These are phyloP conservation scores for Argyresthia goedartella DNA, from an alignment of 2,888 invertebrate genomes.

Conservation along the genomic window DNA sequence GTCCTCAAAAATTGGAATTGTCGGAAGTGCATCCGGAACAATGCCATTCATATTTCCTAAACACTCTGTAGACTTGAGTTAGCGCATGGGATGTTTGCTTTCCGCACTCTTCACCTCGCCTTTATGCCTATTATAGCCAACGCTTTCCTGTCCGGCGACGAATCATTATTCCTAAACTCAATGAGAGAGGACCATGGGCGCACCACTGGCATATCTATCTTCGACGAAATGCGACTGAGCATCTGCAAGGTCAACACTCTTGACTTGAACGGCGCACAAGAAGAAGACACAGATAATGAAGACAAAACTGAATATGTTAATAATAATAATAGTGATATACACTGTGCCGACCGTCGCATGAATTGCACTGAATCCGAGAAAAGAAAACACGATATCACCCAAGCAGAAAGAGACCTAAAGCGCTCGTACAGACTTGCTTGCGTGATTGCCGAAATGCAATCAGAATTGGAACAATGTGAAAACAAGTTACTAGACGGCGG, in stretches of 20 bases:
- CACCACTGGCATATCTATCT: constrained; percentile 47
- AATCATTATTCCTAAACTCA: constrained; percentile 38
- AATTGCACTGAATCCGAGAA: constrained; percentile 35
- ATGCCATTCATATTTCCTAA: no score
- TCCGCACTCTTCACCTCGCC: constrained; percentile 6
- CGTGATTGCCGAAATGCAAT: constrained; percentile 30
- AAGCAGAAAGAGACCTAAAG: constrained; percentile 32
- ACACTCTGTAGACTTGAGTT: no score
- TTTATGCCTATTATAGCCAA: constrained; percentile 33
- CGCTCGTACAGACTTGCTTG: constrained; percentile 21
- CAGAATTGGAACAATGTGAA: constrained; percentile 35
- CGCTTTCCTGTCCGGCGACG: constrained; percentile 44
- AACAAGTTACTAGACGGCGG: constrained; percentile 31
- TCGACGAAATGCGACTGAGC: constrained; percentile 55
- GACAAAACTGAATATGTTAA: constrained; percentile 8
- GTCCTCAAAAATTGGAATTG: no score
- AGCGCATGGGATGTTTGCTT: no score
- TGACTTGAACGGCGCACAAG: constrained; percentile 16
- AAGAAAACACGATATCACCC: constrained; percentile 20
- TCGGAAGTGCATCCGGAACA: no score
- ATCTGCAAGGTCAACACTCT: constrained; percentile 25
- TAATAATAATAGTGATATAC: constrained; percentile 24
- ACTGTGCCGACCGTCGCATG: constrained; percentile 21
- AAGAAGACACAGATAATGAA: constrained; percentile 18
- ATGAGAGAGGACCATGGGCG: constrained; percentile 48